Evolutionary conservation across 1,140 invertebrate species (phyloP).

Genomic region (Holcopasites calliopsidis): DNA sequence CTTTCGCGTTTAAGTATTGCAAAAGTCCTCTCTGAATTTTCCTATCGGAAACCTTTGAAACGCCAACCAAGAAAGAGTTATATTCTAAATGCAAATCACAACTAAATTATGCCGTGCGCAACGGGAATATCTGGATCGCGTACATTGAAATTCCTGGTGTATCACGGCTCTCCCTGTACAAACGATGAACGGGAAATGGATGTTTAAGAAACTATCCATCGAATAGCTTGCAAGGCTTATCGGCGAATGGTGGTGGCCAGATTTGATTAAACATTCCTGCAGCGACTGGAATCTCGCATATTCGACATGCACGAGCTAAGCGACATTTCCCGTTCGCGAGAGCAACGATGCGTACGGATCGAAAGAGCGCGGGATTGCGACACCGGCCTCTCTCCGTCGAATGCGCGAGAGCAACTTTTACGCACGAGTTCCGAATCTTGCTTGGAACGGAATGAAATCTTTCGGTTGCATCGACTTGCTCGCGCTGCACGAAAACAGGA

Average conservation of each 20-base stretch:
- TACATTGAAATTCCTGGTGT: constrained; percentile 36
- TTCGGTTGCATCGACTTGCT: no score
- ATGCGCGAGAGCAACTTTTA: not conserved
- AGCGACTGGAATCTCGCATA: not conserved
- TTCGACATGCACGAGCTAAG: constrained; percentile 6
- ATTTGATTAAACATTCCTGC: not conserved
- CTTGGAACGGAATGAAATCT: not conserved
- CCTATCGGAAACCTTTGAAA: not conserved
- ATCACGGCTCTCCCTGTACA: not conserved
- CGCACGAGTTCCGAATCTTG: not conserved
- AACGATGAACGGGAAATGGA: constrained; percentile 2
- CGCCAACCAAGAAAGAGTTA: not conserved
- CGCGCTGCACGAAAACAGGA: no score
- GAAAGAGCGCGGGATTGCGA: not conserved
- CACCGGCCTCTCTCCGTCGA: not conserved
- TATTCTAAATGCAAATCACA: not conserved
- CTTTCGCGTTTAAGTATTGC: no score
- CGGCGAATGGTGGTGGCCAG: not conserved
- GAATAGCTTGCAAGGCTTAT: not conserved
- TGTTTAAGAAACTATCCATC: not conserved
- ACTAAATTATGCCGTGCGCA: no score
- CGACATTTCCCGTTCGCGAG: constrained; percentile 3
- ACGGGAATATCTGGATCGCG: constrained; percentile 27
- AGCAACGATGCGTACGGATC: not conserved
- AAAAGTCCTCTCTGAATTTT: not conserved